A percentile compares a stretch with the other conserved stretches of the same genome.
Evolutionary conservation across 1,140 invertebrate species (phyloP).

Genomic region (Pristionchus pacificus): DNA sequence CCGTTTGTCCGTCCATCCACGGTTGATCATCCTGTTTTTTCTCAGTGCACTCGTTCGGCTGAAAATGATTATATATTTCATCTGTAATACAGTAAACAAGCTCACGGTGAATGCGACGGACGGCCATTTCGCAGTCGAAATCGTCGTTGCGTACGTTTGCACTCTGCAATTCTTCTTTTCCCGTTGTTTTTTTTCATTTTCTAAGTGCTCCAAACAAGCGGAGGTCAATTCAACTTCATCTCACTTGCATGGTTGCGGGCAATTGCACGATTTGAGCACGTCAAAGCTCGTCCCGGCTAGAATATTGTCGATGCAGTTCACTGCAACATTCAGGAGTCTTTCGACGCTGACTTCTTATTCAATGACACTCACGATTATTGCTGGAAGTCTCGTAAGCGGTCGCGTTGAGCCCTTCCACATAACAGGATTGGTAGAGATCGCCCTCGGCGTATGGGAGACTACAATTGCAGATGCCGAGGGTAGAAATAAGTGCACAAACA

Average conservation of each 20-base stretch:
- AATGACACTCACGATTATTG: neutral
- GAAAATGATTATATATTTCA: neutral
- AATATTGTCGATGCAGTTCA: constrained; percentile 33
- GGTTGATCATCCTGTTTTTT: neutral
- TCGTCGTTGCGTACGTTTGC: constrained; percentile 37
- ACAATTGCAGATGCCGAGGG: too few relatives aligned
- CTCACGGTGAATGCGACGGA: constrained; percentile 33
- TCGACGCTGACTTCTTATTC: neutral
- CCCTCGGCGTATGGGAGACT: neutral
- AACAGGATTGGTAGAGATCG: neutral
- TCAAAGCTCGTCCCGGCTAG: constrained; percentile 27
- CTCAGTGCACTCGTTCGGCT: neutral
- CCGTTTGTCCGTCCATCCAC: neutral
- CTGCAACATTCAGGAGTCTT: constrained; percentile 5
- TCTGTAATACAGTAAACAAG: neutral
- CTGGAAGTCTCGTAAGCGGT: neutral
- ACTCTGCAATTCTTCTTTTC: too few relatives aligned
- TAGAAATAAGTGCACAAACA: constrained; percentile 3
- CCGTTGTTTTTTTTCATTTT: too few relatives aligned
- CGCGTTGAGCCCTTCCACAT: neutral
- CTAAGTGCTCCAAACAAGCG: too few relatives aligned
- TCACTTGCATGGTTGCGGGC: constrained; percentile 41
- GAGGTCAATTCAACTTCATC: neutral
- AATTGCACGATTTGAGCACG: constrained; percentile 32
- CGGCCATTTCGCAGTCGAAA: constrained; percentile 45